These are phyloP conservation scores for Archilochus colubris DNA, from an alignment of 2,113 vertebrate species.

Conservation along the genomic window DNA sequence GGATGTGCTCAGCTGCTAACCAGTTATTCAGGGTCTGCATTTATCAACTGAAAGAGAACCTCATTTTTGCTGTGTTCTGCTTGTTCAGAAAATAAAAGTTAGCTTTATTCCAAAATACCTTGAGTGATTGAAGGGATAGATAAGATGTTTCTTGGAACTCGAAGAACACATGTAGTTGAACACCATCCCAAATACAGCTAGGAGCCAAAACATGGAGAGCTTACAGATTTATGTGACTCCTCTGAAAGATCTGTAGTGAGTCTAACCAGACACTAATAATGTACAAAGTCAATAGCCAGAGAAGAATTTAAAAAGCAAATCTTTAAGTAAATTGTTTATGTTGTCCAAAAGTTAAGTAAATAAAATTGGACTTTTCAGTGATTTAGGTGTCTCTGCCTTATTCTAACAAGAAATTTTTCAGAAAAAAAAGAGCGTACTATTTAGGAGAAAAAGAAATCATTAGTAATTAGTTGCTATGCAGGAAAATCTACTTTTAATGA, in stretches of 20 bases:
- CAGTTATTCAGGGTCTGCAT: neutral
- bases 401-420: neutral
- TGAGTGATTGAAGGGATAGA: slow-evolving; percentile 24
- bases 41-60: neutral
- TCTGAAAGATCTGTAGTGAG: slow-evolving; percentile 4
- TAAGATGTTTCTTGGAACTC: slow-evolving; percentile 54
- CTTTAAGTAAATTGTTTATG: neutral
- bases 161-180: slow-evolving; percentile 36
- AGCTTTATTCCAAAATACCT: neutral
- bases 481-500: neutral
- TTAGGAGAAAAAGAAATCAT: neutral
- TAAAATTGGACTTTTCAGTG: neutral
- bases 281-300: neutral
- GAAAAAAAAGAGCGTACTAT: neutral
- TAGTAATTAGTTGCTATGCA: neutral
- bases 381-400: neutral
- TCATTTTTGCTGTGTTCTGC: neutral
- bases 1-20: neutral
- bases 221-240: neutral
- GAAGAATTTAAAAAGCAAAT: neutral
- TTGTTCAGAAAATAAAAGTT: slow-evolving; percentile 2
- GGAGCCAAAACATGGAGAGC: neutral
- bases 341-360: neutral
- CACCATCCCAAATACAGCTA: neutral
- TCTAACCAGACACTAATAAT: neutral